Evolutionary conservation across 2,888 invertebrate genomes (phyloP).

Genomic region (Phasia obesa): DNA sequence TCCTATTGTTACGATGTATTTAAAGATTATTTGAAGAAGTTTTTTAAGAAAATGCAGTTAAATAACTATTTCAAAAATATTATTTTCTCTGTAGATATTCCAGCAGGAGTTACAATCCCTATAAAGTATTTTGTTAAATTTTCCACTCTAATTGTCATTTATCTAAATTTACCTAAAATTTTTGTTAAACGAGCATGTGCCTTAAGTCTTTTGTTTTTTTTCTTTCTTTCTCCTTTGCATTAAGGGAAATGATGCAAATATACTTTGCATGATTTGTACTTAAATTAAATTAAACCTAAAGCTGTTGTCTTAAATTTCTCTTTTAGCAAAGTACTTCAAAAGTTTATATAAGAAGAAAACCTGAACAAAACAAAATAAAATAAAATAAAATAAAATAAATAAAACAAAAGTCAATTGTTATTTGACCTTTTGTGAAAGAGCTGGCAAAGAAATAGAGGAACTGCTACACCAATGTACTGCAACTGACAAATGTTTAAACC

Average conservation of each 20-base stretch:
- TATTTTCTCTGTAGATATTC: no score
- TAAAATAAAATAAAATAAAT: conserved; percentile 12
- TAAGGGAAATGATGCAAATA: conserved; percentile 6
- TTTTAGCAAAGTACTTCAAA: conserved; percentile 8
- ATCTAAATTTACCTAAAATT: background rate
- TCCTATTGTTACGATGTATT: no score
- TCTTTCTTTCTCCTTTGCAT: background rate
- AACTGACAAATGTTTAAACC: conserved; percentile 41
- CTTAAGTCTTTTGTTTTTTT: conserved; percentile 44
- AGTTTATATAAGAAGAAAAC: conserved; percentile 24
- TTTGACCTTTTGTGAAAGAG: conserved; percentile 57
- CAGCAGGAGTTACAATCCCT: no score
- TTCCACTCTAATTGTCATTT: background rate
- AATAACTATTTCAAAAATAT: no score
- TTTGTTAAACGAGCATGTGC: conserved; percentile 18
- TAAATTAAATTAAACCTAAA: background rate
- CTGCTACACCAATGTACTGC: conserved; percentile 8
- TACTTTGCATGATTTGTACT: conserved; percentile 7
- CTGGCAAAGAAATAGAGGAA: conserved; percentile 4
- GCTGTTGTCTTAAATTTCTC: background rate
- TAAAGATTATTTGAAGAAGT: no score
- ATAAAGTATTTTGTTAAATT: no score
- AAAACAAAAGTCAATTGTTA: conserved; percentile 50
- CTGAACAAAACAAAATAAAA: conserved; percentile 11
- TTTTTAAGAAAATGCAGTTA: no score